These are phyloP conservation scores for Diadumene lineata DNA, from an alignment of 92 coral and sea anemone genomes.

Conservation along the genomic window DNA sequence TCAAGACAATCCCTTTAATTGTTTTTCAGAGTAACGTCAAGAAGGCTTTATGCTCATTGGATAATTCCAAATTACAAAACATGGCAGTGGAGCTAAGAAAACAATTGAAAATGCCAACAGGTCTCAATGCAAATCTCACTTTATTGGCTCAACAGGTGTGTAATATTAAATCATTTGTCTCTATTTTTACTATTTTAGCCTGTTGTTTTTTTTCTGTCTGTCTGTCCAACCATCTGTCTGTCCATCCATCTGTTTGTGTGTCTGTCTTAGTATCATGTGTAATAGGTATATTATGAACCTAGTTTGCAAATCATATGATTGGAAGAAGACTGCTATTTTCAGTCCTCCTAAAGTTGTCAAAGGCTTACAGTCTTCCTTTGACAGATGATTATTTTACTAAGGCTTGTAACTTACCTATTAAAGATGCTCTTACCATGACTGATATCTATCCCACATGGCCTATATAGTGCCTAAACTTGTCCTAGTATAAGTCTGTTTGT, in stretches of 20 bases:
- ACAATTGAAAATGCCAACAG: conserved; percentile 59
- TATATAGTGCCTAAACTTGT: not conserved
- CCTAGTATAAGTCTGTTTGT: not conserved
- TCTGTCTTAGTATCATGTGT: conserved; percentile 14
- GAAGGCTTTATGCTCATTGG: conserved; percentile 61
- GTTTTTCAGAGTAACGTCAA: conserved; percentile 54
- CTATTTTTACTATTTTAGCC: not conserved
- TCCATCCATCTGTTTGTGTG: conserved; percentile 25
- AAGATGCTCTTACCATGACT: too few species aligned
- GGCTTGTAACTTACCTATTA: too few species aligned
- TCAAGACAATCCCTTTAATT: not conserved
- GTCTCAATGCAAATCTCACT: conserved; percentile 20
- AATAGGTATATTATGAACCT: too few species aligned
- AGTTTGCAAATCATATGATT: not conserved
- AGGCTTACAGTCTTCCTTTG: too few species aligned
- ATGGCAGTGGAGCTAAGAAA: conserved; percentile 57
- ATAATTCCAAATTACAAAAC: conserved; percentile 38
- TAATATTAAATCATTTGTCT: not conserved
- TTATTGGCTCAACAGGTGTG: not conserved
- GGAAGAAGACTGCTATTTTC: too few species aligned
- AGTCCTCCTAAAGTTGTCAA: too few species aligned
- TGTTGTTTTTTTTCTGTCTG: conserved; percentile 11
- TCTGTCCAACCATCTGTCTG: conserved; percentile 7
- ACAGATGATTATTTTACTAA: too few species aligned
- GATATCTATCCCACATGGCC: not conserved